Conservation (phyloP, 2,888 invertebrate species). For the Eristalis intricaria region DNA sequence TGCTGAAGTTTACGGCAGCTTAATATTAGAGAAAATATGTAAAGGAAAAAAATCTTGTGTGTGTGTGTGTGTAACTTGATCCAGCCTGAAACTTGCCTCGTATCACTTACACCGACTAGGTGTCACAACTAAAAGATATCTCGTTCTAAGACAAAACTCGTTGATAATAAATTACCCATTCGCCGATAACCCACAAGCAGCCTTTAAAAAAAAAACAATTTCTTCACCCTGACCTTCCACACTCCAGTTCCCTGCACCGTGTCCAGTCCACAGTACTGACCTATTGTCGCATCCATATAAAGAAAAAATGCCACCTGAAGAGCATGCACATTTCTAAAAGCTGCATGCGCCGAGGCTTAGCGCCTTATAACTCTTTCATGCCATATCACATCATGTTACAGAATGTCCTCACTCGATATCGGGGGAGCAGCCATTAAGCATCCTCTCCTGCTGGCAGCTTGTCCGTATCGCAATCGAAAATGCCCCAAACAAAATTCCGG, state of each 20-base stretch:
- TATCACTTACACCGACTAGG: neutral
- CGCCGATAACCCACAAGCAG: neutral
- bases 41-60: too few relatives aligned
- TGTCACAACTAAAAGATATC: neutral
- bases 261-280: neutral
- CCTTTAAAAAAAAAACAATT: neutral
- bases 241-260: neutral
- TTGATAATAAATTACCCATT: neutral
- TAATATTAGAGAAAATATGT: too few relatives aligned
- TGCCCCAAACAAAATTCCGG: constrained; percentile 69
- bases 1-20: too few relatives aligned
- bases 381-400: constrained; percentile 64
- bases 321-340: neutral
- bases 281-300: neutral
- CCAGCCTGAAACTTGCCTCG: neutral
- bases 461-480: constrained; percentile 45
- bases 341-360: constrained; percentile 45
- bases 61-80: too few relatives aligned
- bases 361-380: constrained; percentile 65
- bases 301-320: constrained; percentile 24
- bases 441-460: constrained; percentile 33
- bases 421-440: constrained; percentile 52
- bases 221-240: neutral
- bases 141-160: neutral
- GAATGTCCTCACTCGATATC: constrained; percentile 27